Percentiles rank a stretch among this genome's conserved stretches.
Conservation (phyloP, 2,113 vertebrate genomes). For the Zosterops japonicus region DNA sequence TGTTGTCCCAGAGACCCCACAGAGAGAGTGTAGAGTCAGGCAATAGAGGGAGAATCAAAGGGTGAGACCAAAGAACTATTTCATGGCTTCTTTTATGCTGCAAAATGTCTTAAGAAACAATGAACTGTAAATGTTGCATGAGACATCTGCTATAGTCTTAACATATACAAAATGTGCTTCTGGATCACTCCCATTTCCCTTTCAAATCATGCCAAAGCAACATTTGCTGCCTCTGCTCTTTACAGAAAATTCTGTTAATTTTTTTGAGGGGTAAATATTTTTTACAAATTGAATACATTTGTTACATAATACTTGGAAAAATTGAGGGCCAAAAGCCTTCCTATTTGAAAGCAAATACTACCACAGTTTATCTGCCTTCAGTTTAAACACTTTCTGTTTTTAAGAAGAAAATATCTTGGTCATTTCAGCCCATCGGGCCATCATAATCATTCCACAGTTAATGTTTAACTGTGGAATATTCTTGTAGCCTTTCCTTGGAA, state of each 20-base stretch:
- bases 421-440: background rate
- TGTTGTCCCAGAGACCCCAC: background rate
- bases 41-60: background rate
- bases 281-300: background rate
- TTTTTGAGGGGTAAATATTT: background rate
- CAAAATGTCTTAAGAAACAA: background rate
- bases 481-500: background rate
- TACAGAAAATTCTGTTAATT: constrained; percentile 1
- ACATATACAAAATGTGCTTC: background rate
- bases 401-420: background rate
- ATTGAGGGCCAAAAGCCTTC: background rate
- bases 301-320: background rate
- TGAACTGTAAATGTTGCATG: background rate
- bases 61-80: background rate
- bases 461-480: background rate
- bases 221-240: constrained; percentile 20
- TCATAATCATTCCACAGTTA: background rate
- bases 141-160: background rate
- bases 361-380: background rate
- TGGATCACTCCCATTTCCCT: background rate
- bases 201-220: background rate
- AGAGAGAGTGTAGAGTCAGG: background rate
- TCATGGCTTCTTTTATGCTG: background rate
- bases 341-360: background rate
- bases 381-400: background rate